Evolutionary conservation across 2,113 vertebrate genomes (phyloP).

Genomic region (Lamprotornis superbus): DNA sequence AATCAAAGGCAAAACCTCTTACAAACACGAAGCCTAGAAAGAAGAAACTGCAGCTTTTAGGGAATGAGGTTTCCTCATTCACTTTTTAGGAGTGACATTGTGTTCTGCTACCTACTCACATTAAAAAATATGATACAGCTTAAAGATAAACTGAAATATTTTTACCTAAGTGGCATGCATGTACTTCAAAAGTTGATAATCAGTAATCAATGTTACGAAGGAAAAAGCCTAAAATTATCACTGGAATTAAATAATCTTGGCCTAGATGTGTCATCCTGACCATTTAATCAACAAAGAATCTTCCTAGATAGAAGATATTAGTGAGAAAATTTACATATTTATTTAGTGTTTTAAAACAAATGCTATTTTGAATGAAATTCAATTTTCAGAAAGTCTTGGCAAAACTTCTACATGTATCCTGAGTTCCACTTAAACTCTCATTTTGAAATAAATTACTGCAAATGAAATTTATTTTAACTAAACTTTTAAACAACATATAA

Average conservation of each 20-base stretch:
- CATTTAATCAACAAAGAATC: not conserved
- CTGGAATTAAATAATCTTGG: not conserved
- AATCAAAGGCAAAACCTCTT: not conserved
- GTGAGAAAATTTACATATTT: not conserved
- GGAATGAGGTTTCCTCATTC: not conserved
- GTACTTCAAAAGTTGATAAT: not conserved
- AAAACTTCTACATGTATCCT: not conserved
- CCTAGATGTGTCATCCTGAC: not conserved
- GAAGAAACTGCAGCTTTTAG: not conserved
- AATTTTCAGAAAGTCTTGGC: not conserved
- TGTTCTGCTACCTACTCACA: not conserved
- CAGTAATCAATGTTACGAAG: not conserved
- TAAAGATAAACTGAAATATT: not conserved
- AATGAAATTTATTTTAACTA: not conserved
- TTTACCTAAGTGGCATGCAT: fast-evolving
- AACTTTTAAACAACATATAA: slow-evolving; percentile 5
- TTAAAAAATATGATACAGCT: not conserved
- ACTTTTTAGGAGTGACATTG: not conserved
- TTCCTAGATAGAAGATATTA: not conserved
- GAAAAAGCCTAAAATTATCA: not conserved
- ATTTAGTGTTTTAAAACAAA: not conserved
- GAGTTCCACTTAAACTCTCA: not conserved
- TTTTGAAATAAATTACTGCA: slow-evolving; percentile 5
- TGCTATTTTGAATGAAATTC: not conserved
- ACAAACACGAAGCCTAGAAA: not conserved